Percentiles rank a stretch among this genome's conserved stretches.
phyloP scores from a whole-genome alignment of 2,797 vertebrate species.

The Acridotheres tristis region DNA sequence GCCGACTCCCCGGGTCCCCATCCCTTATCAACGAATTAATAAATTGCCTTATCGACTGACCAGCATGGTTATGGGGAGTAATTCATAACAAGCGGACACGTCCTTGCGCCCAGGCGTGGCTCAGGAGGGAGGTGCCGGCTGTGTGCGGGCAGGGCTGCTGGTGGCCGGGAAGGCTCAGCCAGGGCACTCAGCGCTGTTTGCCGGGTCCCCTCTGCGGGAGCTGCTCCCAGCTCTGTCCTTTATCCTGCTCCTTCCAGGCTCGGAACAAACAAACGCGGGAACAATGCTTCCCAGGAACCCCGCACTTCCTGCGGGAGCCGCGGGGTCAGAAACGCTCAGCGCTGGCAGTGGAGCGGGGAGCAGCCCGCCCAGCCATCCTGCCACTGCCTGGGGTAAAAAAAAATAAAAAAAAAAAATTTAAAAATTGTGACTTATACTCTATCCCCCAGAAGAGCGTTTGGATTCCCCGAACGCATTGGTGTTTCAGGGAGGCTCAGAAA shows the following conservation, averaged over 20 bases:
- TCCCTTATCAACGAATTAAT: no score
- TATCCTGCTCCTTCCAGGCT: background rate
- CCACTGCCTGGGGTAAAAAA: rapidly evolving
- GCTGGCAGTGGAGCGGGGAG: rapidly evolving
- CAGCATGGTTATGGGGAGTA: no score
- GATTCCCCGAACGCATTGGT: background rate
- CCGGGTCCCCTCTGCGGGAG: background rate
- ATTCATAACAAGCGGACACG: no score
- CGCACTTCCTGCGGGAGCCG: background rate
- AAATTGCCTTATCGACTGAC: no score
- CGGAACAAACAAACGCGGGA: background rate
- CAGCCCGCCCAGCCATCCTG: background rate
- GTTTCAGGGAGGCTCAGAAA: background rate
- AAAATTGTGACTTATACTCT: background rate
- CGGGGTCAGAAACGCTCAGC: background rate
- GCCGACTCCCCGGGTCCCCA: no score
- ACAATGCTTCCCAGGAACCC: conserved; percentile 42
- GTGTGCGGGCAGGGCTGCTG: rapidly evolving
- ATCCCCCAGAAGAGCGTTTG: background rate
- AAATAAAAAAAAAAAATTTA: background rate
- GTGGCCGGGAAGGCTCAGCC: background rate
- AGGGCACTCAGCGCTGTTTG: rapidly evolving
- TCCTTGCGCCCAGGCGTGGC: no score
- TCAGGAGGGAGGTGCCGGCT: background rate
- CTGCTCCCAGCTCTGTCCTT: background rate